Evolutionary conservation across 2,888 invertebrate species (phyloP).

Genomic region (Hermaeophaga mercurialis): DNA sequence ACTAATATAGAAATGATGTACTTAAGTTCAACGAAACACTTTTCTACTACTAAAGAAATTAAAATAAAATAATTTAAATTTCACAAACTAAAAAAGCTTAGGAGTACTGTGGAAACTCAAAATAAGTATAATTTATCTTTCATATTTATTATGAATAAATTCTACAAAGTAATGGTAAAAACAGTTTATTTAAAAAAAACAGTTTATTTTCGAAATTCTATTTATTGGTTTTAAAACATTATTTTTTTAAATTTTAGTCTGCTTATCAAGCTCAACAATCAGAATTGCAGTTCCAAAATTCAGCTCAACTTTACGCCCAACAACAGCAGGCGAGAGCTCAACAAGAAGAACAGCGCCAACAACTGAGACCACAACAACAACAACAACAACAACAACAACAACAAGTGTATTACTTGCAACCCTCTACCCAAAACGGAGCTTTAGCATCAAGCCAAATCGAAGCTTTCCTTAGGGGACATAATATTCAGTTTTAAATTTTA

Average conservation of each 20-base stretch:
- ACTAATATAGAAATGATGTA: too few species aligned
- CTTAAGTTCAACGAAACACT: too few species aligned
- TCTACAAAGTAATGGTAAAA: too few species aligned
- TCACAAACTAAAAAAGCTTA: too few species aligned
- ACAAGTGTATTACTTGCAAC: constrained; percentile 66
- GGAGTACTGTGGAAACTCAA: too few species aligned
- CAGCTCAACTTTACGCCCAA: constrained; percentile 60
- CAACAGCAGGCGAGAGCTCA: constrained; percentile 58
- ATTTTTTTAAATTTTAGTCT: background rate
- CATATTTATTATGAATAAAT: too few species aligned
- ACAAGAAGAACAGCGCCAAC: constrained; percentile 53
- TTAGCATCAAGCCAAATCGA: constrained; percentile 75
- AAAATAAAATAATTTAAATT: too few species aligned
- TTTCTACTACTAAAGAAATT: too few species aligned
- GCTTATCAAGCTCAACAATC: constrained; percentile 69
- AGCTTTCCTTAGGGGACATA: constrained; percentile 77
- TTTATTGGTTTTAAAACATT: too few species aligned
- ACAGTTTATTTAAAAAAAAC: too few species aligned
- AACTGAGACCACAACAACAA: constrained; percentile 54
- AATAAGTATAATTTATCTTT: too few species aligned
- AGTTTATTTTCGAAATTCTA: too few species aligned
- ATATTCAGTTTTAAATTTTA: constrained; percentile 64
- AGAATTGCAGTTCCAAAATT: constrained; percentile 65
- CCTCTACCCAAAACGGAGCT: constrained; percentile 49
- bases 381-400: constrained; percentile 44